Percentiles rank a stretch among this genome's conserved stretches.
phyloP scores from a whole-genome alignment of 2,888 invertebrate species.

The Plebejus anna region DNA sequence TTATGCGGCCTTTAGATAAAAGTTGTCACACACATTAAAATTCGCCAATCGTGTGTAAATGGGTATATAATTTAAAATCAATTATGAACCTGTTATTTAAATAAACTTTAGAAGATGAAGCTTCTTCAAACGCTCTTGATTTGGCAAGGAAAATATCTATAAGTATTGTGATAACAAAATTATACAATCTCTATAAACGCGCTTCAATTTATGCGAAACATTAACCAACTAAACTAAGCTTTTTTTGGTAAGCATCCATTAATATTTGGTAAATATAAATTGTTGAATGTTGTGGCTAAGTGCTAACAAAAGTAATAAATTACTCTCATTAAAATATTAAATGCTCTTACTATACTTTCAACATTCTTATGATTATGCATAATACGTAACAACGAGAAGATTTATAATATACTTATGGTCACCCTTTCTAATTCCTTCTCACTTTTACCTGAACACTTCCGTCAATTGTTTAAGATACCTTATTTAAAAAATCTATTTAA shows the following conservation, averaged over 20 bases:
- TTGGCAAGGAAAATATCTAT: background rate
- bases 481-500: background rate
- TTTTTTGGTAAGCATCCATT: background rate
- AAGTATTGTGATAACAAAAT: background rate
- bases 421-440: constrained; percentile 24
- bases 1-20: background rate
- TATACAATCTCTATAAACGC: background rate
- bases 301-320: background rate
- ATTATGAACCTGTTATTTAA: background rate
- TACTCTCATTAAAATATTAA: background rate
- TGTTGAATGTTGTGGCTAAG: background rate
- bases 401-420: background rate
- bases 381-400: constrained; percentile 19
- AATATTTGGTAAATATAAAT: background rate
- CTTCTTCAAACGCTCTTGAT: background rate
- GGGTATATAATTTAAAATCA: background rate
- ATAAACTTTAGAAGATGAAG: background rate
- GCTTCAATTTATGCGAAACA: background rate
- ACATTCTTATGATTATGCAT: background rate
- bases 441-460: constrained; percentile 14
- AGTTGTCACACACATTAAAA: background rate
- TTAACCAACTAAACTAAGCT: background rate
- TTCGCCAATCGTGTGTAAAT: background rate
- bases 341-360: background rate
- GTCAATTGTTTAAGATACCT: background rate